phyloP scores from a whole-genome alignment of 1,140 invertebrate species.

The Ostrea denselamellosa region DNA sequence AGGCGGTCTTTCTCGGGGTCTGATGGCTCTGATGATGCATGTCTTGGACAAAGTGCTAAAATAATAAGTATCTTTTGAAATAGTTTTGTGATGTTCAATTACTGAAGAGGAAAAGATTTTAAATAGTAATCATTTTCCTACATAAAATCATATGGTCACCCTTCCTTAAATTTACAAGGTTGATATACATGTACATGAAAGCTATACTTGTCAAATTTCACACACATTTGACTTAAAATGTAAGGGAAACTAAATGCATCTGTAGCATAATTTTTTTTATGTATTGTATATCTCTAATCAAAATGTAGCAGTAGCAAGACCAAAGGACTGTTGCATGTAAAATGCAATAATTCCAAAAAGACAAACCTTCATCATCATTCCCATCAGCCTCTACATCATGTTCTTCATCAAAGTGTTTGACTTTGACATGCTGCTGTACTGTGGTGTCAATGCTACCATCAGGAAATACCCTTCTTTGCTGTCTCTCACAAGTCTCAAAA shows the following conservation, averaged over 20 bases:
- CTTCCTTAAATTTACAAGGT: no score
- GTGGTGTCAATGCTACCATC: slow-evolving; percentile 34
- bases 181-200: no score
- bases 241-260: neutral
- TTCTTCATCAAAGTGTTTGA: slow-evolving; percentile 24
- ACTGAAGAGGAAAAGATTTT: no score
- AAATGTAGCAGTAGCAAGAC: neutral
- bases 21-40: slow-evolving; percentile 41
- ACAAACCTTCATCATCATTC: neutral
- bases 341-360: neutral
- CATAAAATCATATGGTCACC: no score
- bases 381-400: slow-evolving; percentile 24
- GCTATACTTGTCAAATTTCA: no score
- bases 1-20: slow-evolving; percentile 60
- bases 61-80: neutral
- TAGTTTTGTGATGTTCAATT: no score
- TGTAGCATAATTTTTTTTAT: neutral
- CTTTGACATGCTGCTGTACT: slow-evolving; percentile 19
- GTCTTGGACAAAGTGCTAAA: slow-evolving; percentile 9
- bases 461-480: neutral
- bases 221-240: no score
- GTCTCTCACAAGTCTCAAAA: slow-evolving; percentile 42
- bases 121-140: no score
- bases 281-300: slow-evolving; percentile 26
- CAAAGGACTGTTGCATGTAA: neutral